Base-by-base conservation (phyloP, 2,888 invertebrate genomes). In the Drosophila imparisetae region DNA sequence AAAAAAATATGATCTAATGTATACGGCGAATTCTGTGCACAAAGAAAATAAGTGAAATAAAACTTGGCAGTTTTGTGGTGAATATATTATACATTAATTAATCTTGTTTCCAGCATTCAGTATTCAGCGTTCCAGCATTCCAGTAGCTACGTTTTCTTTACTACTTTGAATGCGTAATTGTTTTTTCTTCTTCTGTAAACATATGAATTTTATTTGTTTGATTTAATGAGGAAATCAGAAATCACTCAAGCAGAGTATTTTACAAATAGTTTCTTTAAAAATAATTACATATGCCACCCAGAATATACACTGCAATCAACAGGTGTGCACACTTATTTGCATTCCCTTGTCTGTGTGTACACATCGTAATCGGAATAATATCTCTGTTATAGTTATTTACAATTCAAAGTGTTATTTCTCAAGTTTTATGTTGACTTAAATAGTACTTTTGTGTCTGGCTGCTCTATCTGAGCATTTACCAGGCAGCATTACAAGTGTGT, bases 1-100 rank as follows among this genome's bases (percentile, higher is more conserved):
- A 40, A 49, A 40, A 62, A 29, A 30, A 36, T 29, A 57, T 70
- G 73, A 72, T 24, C 40, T 73, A 64, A 72, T 32, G 27, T 13
- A 32, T 30, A 10, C n/a, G 18, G 18, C 30, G 42, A 57, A 21
- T 34, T 34, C 6, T 11, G 18, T 29, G 38, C n/a, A 4, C 18
- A 38, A 21, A 4, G 10, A 15, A 18, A 50, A 18, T 34, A 24
- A 21, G 24, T 32, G 18, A 29, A 30, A 6, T 27, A 11, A 36
- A 36, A 11, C 13, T n/a, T 55, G 10, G 11, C 10, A 24, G 15
- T 45, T 8, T 15, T 45, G 45, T 8, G 8, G 15, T 1, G 8
- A 24, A 45, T 45, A 45, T 15, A 45, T 45, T 45, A 15, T 15
- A 45, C 45, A 45, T 24, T 24, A 27, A 45, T 45, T 15, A 8